Percentiles rank a stretch among this genome's conserved stretches.
Evolutionary conservation across 2,113 vertebrate genomes (phyloP).

Genomic region (Cyanocitta stelleri): DNA sequence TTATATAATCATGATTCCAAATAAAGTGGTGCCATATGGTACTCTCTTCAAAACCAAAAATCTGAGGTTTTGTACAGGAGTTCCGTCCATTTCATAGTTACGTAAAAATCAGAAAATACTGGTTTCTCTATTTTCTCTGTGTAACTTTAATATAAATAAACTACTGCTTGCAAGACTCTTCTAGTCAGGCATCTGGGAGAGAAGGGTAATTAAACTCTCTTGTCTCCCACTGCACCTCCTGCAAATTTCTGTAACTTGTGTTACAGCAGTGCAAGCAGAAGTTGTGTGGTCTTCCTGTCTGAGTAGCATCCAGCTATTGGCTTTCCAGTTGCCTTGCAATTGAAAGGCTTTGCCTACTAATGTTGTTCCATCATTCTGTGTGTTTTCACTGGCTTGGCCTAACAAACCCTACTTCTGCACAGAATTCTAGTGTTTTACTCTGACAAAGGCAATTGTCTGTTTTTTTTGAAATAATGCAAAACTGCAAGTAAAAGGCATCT

Average conservation of each 20-base stretch:
- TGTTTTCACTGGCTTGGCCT: not conserved
- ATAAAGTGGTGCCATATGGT: not conserved
- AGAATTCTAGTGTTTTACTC: not conserved
- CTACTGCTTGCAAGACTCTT: not conserved
- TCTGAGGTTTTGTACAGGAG: not conserved
- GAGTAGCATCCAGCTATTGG: not conserved
- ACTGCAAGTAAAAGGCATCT: not conserved
- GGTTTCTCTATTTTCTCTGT: not conserved
- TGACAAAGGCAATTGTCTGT: not conserved
- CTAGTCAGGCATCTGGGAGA: not conserved
- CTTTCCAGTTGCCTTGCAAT: not conserved
- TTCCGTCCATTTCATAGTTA: not conserved
- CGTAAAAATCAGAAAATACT: not conserved
- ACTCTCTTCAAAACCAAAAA: not conserved
- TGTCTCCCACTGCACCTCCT: not conserved
- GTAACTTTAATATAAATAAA: not conserved
- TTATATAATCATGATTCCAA: not conserved
- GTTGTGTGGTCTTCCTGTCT: not conserved
- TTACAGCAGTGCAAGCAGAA: not conserved
- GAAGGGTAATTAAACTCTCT: not conserved
- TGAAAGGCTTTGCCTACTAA: not conserved
- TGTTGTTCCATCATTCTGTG: not conserved
- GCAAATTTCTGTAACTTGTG: not conserved
- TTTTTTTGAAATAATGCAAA: not conserved
- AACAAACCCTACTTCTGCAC: not conserved